These are phyloP conservation scores for Trogon melanurus DNA, from an alignment of 2,113 vertebrate species.

Conservation along the genomic window DNA sequence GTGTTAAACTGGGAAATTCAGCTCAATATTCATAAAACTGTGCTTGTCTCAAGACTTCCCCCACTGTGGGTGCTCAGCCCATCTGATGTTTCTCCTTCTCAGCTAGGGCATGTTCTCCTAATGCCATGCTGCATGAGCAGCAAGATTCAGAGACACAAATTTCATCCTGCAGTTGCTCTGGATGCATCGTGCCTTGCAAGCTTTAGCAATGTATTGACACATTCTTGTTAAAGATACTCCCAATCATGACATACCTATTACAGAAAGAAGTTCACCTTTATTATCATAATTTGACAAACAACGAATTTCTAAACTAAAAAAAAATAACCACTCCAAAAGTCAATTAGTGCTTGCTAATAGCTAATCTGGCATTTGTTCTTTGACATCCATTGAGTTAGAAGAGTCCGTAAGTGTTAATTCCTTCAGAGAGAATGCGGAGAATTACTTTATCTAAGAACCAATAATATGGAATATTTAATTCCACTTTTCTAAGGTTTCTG, in stretches of 20 bases:
- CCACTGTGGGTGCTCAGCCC: accelerated
- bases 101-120: neutral
- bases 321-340: neutral
- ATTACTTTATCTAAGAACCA: neutral
- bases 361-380: neutral
- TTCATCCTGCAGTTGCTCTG: neutral
- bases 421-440: neutral
- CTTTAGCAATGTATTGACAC: neutral
- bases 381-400: neutral
- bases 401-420: neutral
- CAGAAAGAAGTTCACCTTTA: neutral
- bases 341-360: neutral
- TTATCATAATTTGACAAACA: neutral
- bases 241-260: neutral
- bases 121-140: neutral
- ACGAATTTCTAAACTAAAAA: neutral
- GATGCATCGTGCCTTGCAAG: neutral
- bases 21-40: neutral
- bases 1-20: neutral
- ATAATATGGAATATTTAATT: neutral
- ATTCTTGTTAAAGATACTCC: neutral
- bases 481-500: neutral
- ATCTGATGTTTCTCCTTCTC: neutral
- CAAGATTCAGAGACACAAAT: neutral
- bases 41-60: neutral